Base-by-base conservation (phyloP, 2,888 invertebrate species). In the Drosophila anceps region DNA sequence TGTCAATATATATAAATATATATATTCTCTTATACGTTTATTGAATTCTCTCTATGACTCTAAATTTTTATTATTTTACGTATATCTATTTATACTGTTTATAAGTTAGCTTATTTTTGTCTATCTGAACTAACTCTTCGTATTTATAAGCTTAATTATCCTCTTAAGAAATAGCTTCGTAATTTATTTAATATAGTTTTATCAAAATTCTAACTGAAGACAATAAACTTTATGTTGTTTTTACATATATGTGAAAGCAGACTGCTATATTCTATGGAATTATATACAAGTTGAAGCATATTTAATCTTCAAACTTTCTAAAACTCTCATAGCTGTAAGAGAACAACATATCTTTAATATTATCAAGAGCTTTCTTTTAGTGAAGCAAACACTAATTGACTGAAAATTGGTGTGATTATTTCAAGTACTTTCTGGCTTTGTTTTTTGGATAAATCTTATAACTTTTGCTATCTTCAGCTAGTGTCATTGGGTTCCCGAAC, bases 401-500 rank as follows among this genome's bases (percentile, higher is more conserved):
- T 18, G 8, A n/a, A 27, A 48, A 48, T 10, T 50, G 7, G 18
- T 2, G 2, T 20, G 31, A 33, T 35, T 7, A 54, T 35, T 54
- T n/a, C 37, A 27, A 39, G 13, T 31, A 39, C n/a, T 6, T 27
- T n/a, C 8, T 24, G 15, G 9, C 37, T 27, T 8, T 41, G 27
- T 10, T 9, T 35, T n/a, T 10, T 9, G 18, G 55, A 57, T 39
- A n/a, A 31, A 29, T 48, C 46, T 27, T 12, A 24, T 20, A 8
- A 18, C 50, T 13, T 39, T 18, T 18, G n/a, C 50, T 31, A 20
- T 8, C 51, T 75, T 54, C 58, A 55, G 59, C 64, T 24, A 20
- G 61, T 77, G 64, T 77, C 77, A 77, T 79, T 70, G 41, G 27
- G 8, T 13, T 9, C 10, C 33, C 20, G 39, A 37, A 50, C 43